Evolutionary conservation across 2,113 vertebrate species (phyloP), one percentile per base, ranked within the genome.

Genomic region (Siphamia tubifer): DNA sequence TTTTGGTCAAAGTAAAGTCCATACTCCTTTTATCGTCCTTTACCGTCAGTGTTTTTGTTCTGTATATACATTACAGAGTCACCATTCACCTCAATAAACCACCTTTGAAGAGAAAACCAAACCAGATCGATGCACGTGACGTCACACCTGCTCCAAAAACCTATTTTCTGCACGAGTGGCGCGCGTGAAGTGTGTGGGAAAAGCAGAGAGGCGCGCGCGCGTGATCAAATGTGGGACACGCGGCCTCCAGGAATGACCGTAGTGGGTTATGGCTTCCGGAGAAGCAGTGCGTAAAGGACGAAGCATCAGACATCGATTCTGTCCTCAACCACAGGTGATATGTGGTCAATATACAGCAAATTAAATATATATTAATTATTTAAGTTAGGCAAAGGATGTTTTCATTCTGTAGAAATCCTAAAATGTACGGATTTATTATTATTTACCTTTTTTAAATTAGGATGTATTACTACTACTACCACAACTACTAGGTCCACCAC

Each of bases 61-160:
- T 42, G 21, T 8, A 27, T 63, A 34, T 24, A 11, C 28, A 4
- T 20, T 3, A 11, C 21, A 13, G 35, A 62, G 42, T 44, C 20
- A 38, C 42, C 12, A 13, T 17, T 72, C 42, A 5, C 42, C 8
- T 23, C 1, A 27, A 51, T 31, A 28, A 7, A 51, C 21, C 10
- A 60, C 13, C 69, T 61, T 36, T 0, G 5, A 10, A 6, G 13
- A 17, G 34, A 48, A 13, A 56, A 35, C 24, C 42, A 7, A 55
- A 60, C 35, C 20, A 0, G 15, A 66, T 27, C 1, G 13, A 62
- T 52, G 58, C 23, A 2, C 1, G 23, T 73, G 47, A 68, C 16
- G 34, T 74, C 74, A 81, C 0, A 51, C 3, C 24, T 82, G 84
- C 19, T 55, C 81, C 68, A 74, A 75, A 84, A 84, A 87, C 84